A percentile compares a stretch with the other conserved stretches of the same genome.
Evolutionary conservation across 2,797 vertebrate genomes (phyloP).

Genomic region (Acropternis orthonyx): DNA sequence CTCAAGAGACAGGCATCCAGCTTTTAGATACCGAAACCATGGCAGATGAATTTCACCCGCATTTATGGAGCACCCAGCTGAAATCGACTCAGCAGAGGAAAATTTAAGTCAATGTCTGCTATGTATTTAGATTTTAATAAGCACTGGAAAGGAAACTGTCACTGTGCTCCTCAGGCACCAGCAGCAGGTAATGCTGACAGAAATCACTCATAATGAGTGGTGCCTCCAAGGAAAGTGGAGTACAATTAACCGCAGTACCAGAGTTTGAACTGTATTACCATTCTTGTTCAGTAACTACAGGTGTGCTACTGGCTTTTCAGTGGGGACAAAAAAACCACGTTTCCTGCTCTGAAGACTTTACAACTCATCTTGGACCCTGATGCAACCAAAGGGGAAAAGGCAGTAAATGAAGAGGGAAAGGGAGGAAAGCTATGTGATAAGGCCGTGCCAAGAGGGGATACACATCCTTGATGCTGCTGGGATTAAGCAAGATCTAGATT

Average conservation of each 20-base stretch:
- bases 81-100: not conserved
- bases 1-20: not conserved
- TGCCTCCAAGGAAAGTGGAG: not conserved
- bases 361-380: not conserved
- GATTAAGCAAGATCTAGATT: not conserved
- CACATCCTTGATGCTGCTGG: not conserved
- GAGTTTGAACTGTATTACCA: not conserved
- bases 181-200: not conserved
- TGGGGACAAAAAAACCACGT: rapidly evolving
- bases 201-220: not conserved
- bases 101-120: not conserved
- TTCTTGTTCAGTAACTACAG: not conserved
- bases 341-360: not conserved
- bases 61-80: not conserved
- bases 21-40: not conserved
- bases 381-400: not conserved
- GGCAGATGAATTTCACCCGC: not conserved
- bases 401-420: not conserved
- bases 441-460: not conserved
- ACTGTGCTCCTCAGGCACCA: not conserved
- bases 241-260: not conserved
- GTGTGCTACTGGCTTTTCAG: not conserved
- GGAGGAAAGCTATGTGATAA: not conserved
- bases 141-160: not conserved
- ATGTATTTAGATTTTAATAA: not conserved